Base-by-base conservation (phyloP, 2,888 invertebrate species). In the Podotricha telesiphe region DNA sequence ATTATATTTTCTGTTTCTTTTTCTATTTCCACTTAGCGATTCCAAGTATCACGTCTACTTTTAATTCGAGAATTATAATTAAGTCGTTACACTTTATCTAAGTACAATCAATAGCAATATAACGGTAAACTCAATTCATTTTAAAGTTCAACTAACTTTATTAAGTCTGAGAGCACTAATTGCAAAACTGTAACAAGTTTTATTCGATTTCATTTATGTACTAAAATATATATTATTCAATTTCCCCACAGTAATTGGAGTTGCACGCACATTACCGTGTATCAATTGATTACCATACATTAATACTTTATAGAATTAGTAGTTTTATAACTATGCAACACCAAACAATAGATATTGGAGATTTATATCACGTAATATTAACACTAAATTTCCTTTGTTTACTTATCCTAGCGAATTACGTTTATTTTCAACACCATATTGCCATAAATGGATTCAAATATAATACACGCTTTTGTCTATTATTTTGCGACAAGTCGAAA, bases 41-140 rank as follows among this genome's bases (percentile, higher is more conserved):
- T 0, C n/a, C 20, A 22, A 62, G 62, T 48, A 48, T 48, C 19
- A 62, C 42, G 55, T 66, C 63, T 63, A 61, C 11, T 62, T 58
- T 51, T 58, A 63, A 56, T 45, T 66, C 58, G 66, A 70, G 67
- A 70, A 70, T 56, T 69, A 66, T 69, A 69, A 65, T 69, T 63
- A 70, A 70, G 51, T 34, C 45, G 66, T 58, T 45, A 56, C 42
- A 66, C 66, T 58, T 62, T 55, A 55, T 37, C 28, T n/a, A 55
- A 64, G 42, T 40, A 50, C 20, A 65, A 53, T 59, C 51, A 48
- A 40, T 58, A 56, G 40, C 50, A 62, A 62, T 50, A 59, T 45
- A 62, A 11, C 48, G 48, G 37, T 62, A 34, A 10, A 62, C 48
- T 50, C 62, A 50, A 62, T 62, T 50, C 37, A 50, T 62, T 62